Conservation (phyloP, 2,888 invertebrate genomes). For the Margaritifera margaritifera region DNA sequence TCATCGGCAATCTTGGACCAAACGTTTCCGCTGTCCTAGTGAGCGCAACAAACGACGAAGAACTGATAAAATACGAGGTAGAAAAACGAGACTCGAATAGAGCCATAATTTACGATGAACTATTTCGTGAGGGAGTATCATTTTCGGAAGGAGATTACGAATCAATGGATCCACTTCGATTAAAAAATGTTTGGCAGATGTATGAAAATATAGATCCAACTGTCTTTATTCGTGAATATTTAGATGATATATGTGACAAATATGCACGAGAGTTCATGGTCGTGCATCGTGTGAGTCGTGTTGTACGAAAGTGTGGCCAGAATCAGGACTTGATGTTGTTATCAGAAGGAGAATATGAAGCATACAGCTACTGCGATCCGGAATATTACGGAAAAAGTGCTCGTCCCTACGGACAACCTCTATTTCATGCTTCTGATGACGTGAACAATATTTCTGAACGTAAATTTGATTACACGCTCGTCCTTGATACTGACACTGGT, state of each 20-base stretch:
- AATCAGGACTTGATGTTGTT: conserved; percentile 66
- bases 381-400: conserved; percentile 54
- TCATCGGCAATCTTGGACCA: conserved; percentile 58
- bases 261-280: conserved; percentile 62
- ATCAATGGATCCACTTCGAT: conserved; percentile 46
- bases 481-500: conserved; percentile 62
- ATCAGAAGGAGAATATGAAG: conserved; percentile 60
- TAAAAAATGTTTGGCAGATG: conserved; percentile 56
- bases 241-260: conserved; percentile 58
- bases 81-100: conserved; percentile 56
- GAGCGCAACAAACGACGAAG: conserved; percentile 56
- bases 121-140: conserved; percentile 56
- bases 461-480: conserved; percentile 18
- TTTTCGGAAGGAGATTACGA: conserved; percentile 50
- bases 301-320: conserved; percentile 63
- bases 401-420: conserved; percentile 48
- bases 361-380: conserved; percentile 57
- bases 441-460: conserved; percentile 58
- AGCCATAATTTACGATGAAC: conserved; percentile 53
- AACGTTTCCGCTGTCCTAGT: conserved; percentile 60
- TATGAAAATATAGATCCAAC: conserved; percentile 49
- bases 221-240: conserved; percentile 52
- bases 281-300: conserved; percentile 60
- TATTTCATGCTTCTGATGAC: conserved; percentile 59
- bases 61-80: conserved; percentile 52